Evolutionary conservation across 2,113 vertebrate genomes (phyloP), one percentile per base, ranked within the genome.

Genomic region (Nettapus auritus): DNA sequence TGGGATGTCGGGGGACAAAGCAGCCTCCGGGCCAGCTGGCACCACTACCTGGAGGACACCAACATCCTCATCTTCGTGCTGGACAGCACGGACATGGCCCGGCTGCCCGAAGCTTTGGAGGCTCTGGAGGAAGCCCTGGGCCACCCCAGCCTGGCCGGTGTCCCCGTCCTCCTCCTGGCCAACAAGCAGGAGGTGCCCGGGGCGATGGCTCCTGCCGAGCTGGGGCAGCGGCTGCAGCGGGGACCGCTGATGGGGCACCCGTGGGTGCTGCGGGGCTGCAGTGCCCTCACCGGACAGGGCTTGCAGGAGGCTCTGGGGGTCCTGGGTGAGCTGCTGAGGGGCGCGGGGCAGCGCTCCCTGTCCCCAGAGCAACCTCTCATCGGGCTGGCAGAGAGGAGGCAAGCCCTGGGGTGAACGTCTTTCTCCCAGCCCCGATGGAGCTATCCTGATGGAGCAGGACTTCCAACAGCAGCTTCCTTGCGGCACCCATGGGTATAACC

Each of bases 1-100:
- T 99, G 99, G 99, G 99, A 99, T 1, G 71, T 99, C 0, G 99
- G 99, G 0, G 99, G 99, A 7, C 99, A 99, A 79, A 83, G 69
- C 36, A 96, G 60, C 55, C 98, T 99, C 97, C 97, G 98, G 55
- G 64, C 95, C 46, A 98, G 97, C 96, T 99, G 99, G 99, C 98
- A 97, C 36, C 92, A 97, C 88, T 98, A 98, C 92, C 95, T 99
- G 88, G 98, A 99, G 6, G 97, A 97, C 56, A 98, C 96, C 6
- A 93, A 95, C 33, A 95, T 95, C 4, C 94, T 99, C 29, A 88
- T 99, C 50, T 99, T 98, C 1, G 98, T 99, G 90, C 97, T 99
- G 6, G 99, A 99, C 95, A 98, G 99, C 92, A 90, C 97, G 0
- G 98, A 99, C 13, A 18, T 4, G 1, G 46, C 34, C 11, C 97